Evolutionary conservation across 2,797 vertebrate genomes (phyloP).

Genomic region (Cossypha heuglini): DNA sequence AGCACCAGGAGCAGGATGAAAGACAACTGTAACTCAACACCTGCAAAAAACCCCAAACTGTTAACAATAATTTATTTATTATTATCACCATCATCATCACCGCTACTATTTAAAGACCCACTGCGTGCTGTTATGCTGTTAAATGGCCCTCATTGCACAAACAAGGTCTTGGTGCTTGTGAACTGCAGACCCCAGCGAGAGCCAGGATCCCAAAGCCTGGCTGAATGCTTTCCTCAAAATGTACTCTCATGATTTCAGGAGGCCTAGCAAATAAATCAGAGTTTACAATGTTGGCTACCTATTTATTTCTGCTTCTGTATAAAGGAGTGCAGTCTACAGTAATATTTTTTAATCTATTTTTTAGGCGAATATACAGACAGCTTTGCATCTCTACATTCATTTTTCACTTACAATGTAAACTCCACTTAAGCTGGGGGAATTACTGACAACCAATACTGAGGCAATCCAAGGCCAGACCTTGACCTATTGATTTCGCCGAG

Average conservation of each 20-base stretch:
- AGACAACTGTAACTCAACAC: neutral
- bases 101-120: neutral
- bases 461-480: slow-evolving; percentile 33
- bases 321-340: neutral
- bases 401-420: neutral
- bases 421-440: neutral
- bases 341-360: neutral
- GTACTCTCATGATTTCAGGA: neutral
- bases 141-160: neutral
- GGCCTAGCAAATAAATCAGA: neutral
- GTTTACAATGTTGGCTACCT: neutral
- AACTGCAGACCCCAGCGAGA: neutral
- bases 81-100: neutral
- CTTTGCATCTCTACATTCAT: neutral
- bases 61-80: neutral
- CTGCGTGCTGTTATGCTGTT: accelerated
- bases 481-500: slow-evolving; percentile 33
- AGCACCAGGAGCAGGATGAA: neutral
- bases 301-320: neutral
- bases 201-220: neutral
- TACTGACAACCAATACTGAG: slow-evolving; percentile 16
- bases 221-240: neutral
- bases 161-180: neutral
- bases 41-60: neutral
- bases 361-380: neutral